Evolutionary conservation across 1,140 invertebrate species (phyloP).

Genomic region (Zaprionus lachaisei): DNA sequence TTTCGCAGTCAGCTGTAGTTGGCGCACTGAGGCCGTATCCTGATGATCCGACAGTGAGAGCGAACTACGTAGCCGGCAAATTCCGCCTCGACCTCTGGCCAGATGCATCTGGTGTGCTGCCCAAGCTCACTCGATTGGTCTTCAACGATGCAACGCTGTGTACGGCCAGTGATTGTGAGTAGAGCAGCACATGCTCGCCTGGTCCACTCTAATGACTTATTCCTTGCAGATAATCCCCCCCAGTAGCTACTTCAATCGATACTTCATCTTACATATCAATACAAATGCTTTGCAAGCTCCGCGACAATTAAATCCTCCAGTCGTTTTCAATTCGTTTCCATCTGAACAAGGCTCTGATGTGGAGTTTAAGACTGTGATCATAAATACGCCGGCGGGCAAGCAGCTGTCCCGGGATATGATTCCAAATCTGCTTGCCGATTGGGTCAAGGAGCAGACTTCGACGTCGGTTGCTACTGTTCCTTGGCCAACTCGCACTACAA

Average conservation of each 20-base stretch:
- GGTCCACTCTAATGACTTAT: not conserved
- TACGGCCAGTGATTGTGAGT: conserved; percentile 57
- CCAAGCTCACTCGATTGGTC: conserved; percentile 49
- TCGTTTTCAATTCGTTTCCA: conserved; percentile 10
- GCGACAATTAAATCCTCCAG: not conserved
- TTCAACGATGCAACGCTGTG: conserved; percentile 49
- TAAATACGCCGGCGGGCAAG: not conserved
- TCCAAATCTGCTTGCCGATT: not conserved
- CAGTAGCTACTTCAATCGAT: conserved; percentile 55
- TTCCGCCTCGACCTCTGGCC: conserved; percentile 50
- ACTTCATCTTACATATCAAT: conserved; percentile 18
- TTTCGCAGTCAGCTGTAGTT: conserved; percentile 42
- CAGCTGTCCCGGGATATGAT: not conserved
- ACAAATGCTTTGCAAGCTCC: not conserved
- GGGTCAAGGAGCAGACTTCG: not conserved
- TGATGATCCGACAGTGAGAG: conserved; percentile 26
- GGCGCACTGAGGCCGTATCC: conserved; percentile 56
- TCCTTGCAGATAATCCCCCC: conserved; percentile 34
- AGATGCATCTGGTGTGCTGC: conserved; percentile 29
- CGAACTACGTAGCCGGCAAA: not conserved
- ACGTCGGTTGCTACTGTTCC: conserved; percentile 1
- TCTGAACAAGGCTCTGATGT: conserved; percentile 16
- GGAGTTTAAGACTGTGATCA: conserved; percentile 26
- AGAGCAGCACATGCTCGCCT: not conserved
- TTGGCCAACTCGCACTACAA: not conserved